A percentile compares a stretch with the other conserved stretches of the same genome.
These are phyloP conservation scores for Drosophila nigrodunni DNA, from an alignment of 1,140 invertebrate species.

Conservation along the genomic window DNA sequence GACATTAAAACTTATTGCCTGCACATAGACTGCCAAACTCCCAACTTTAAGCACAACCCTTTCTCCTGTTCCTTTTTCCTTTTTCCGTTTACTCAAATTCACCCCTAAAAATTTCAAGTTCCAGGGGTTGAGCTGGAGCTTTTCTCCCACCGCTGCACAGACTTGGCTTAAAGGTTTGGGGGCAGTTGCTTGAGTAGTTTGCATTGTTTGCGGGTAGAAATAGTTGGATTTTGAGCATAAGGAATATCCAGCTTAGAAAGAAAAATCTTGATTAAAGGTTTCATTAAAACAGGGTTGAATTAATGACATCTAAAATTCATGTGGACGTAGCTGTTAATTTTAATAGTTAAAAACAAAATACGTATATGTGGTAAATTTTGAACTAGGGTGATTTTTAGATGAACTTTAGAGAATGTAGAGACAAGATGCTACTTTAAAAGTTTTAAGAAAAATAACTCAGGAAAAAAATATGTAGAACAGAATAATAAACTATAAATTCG, in stretches of 20 bases:
- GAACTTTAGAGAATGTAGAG: no score
- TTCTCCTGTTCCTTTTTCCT: background rate
- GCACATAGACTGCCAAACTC: constrained; percentile 42
- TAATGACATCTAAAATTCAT: background rate
- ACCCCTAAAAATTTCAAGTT: constrained; percentile 53
- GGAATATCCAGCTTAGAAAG: constrained; percentile 3
- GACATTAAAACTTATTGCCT: constrained; percentile 82
- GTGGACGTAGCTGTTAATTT: background rate
- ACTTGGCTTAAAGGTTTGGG: background rate
- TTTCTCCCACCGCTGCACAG: background rate
- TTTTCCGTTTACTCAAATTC: constrained; percentile 55
- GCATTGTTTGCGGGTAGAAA: constrained; percentile 24
- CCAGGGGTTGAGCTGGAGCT: constrained; percentile 19
- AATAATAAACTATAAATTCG: no score
- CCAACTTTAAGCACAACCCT: background rate
- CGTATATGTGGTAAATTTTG: no score
- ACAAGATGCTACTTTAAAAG: no score
- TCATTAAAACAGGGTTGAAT: background rate
- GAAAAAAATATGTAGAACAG: no score
- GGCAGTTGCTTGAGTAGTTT: constrained; percentile 41
- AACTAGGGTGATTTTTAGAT: no score
- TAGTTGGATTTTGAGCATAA: background rate
- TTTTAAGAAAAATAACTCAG: no score
- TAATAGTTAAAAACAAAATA: background rate
- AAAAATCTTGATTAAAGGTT: constrained; percentile 2